Evolutionary conservation across 2,888 invertebrate genomes (phyloP), one percentile per base, ranked within the genome.

Genomic region (Drosophila monieri): DNA sequence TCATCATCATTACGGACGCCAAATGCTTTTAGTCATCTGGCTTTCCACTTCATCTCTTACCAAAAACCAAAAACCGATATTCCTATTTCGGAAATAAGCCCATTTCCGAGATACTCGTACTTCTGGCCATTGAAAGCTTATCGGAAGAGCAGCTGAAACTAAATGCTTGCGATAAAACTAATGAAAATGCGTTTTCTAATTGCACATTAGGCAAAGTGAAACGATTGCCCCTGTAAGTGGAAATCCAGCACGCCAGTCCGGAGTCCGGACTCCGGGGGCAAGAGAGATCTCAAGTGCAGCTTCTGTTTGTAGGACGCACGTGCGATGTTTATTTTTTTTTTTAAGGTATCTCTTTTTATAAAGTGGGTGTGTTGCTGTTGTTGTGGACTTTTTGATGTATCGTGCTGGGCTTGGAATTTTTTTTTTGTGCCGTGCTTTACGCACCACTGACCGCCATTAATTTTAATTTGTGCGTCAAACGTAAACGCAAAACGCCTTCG

Each of bases 201-300:
- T 89, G 89, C 83, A 85, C 90, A 90, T 90, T 89, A 89, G 80
- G 68, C 77, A 77, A 85, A 90, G 90, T 89, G 88, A 88, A 89
- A 80, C 76, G 75, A 78, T 80, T 81, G 44, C 64, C 69, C 57
- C 23, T 60, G 59, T 74, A 85, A 83, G 85, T 83, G 83, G 88
- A 44, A 66, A 49, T 41, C 54, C 58, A 66, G 68, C 67, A 35
- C 14, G 25, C 18, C 9, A 27, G 27, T 23, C 21, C 21, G 21
- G 9, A 27, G 27, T 9, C 27, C 27, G 9, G 27, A 27, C 27
- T 56, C 25, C 56, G 41, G 35, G 14, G 35, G 46, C 55, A 21
- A 43, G 41, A 25, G 30, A 25, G 30, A 72, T 80, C 89, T 88
- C 89, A 88, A 88, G 88, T 88, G 88, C 89, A 77, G 89, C 86